Evolutionary conservation across 64 coral and sea anemone genomes (phyloP), one percentile per base, ranked within the genome.

Genomic region (Astreopora myriophthalma): DNA sequence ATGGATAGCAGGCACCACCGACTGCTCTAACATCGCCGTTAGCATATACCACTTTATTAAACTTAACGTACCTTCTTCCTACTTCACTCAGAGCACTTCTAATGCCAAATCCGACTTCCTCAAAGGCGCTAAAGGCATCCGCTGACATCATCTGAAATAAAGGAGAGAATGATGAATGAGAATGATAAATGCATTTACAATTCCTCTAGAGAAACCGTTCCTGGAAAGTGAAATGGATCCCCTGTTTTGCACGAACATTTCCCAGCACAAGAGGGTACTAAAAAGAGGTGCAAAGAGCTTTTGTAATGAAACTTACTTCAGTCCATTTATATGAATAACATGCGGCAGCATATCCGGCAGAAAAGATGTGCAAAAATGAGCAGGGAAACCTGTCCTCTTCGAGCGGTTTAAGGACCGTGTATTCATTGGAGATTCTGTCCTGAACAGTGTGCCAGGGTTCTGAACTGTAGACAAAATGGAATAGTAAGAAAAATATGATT

Each of bases 261-360:
- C n/a, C n/a, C n/a, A n/a, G n/a, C n/a, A n/a, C n/a, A n/a, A n/a
- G n/a, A n/a, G n/a, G n/a, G n/a, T n/a, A 46, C 42, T 5, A 46
- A 11, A 46, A 46, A 46, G 22, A 31, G 19, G 22, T 4, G 29
- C 0, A 73, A 11, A 0, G 7, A 23, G 29, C 6, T 75, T 37
- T 38, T 1, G 37, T 0, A 60, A 23, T 58, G 16, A 60, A 23
- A 72, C 91, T 46, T 86, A 94, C 92, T 85, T 94, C 96, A 2
- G 96, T 92, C 96, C 96, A 98, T 49, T 98, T 98, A 60, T 98
- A 98, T 2, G 92, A 94, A 70, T 98, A 98, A 61, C 94, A 94
- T 2, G 88, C 96, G 8, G 92, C 96, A 9, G 96, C 88, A 70
- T 98, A 98, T 32, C 88, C 92, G 42, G 71, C 48, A 9, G 86